phyloP scores from a whole-genome alignment of 2,113 vertebrate genomes.

The Pterophyllum scalare region DNA sequence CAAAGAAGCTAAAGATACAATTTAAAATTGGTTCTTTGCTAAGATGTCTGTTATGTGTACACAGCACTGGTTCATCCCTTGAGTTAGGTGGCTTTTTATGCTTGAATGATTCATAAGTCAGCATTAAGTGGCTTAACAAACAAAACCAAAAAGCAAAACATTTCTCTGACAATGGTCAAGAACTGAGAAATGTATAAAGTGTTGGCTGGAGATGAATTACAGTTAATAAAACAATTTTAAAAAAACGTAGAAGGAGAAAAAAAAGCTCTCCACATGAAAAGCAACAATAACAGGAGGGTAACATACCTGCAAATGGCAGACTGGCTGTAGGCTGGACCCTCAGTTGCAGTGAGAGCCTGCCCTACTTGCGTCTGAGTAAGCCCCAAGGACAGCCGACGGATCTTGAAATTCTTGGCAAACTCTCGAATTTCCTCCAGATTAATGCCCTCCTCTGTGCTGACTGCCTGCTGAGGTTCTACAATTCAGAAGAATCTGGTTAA shows the following conservation, averaged over 20 bases:
- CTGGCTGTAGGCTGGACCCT: conserved; percentile 97
- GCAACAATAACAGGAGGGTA: background rate
- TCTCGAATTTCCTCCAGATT: conserved; percentile 97
- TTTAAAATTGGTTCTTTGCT: no score
- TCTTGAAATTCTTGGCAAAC: conserved; percentile 98
- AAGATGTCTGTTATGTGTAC: no score
- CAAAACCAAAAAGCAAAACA: no score
- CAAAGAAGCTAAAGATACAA: no score
- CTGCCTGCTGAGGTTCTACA: conserved; percentile 86
- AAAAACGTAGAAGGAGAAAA: background rate
- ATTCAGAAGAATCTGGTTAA: conserved; percentile 34
- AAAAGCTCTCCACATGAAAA: background rate
- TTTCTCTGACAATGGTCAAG: no score
- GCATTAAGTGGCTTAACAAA: no score
- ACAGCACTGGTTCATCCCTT: no score
- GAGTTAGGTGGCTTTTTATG: no score
- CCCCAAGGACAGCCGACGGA: conserved; percentile 91
- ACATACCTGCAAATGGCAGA: conserved; percentile 95
- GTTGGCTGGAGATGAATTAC: accelerated
- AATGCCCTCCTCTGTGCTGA: conserved; percentile 88
- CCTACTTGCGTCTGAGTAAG: conserved; percentile 97
- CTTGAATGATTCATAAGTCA: no score
- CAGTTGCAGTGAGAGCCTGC: conserved; percentile 93
- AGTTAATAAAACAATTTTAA: background rate
- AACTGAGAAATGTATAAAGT: background rate